Evolutionary conservation across 35 echinoderm and acorn worm genomes (phyloP), one percentile per base, ranked within the genome.

Genomic region (Ophioderma brevispina): DNA sequence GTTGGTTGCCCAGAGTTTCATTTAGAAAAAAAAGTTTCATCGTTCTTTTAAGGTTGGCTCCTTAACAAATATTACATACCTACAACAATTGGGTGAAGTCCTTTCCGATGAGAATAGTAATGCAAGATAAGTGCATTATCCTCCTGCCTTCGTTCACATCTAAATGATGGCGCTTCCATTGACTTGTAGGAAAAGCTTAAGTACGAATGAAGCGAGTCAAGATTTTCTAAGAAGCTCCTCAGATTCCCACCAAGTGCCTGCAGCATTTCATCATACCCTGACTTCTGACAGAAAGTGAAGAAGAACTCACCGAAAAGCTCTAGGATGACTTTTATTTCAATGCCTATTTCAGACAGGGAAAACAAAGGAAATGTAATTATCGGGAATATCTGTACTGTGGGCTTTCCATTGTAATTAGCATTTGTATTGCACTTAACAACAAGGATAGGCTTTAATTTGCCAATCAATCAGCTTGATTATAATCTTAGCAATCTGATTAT

Each of bases 241-340:
- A 99, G 78, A 42, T 95, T 93, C 32, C 93, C 80, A 25, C 97
- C 97, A 33, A 99, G 94, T 2, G 91, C 93, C 17, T 94, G 91
- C 34, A 99, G 88, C 97, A 99, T 99, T 55, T 99, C 97, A 81
- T 99, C 97, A 85, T 99, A 99, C 18, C 97, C 97, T 0, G 97
- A 95, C 1, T 81, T 49, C 52, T 99, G 93, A 75, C 97, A 99
- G 79, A 99, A 99, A 6, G 90, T 95, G 85, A 99, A 99, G 85
- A 99, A 99, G 78, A 96, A 95, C 86, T 95, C 97, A 10, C 97
- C 97, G 33, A 99, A 99, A 2, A 94, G 76, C 75, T 99, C 97
- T 39, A 99, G 79, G 23, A 99, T 92, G 11, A 92, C 93, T 25
- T 89, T 82, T 11, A 89, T 55, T 32, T 89, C 77, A 2, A 95